Percentiles rank a stretch among this genome's conserved stretches.
Evolutionary conservation across 2,888 invertebrate genomes (phyloP).

Genomic region (Drosophila acutilabella): DNA sequence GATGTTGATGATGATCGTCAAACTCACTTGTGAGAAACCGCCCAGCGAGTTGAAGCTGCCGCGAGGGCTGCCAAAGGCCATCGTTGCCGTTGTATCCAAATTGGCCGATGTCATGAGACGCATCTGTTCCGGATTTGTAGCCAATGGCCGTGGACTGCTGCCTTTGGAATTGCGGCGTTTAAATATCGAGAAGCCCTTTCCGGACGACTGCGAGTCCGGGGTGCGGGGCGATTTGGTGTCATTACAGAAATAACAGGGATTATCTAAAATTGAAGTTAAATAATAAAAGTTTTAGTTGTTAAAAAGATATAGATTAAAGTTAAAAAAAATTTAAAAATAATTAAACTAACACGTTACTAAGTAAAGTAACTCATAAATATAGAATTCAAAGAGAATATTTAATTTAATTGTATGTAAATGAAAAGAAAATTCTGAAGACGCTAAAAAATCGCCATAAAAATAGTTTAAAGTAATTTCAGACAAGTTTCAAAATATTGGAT

Average conservation of each 20-base stretch:
- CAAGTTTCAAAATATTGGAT: too few species aligned
- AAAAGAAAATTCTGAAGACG: too few species aligned
- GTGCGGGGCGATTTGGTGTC: constrained; percentile 84
- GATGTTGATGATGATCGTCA: constrained; percentile 19
- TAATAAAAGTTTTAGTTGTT: too few species aligned
- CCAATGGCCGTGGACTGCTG: constrained; percentile 78
- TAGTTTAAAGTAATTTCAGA: too few species aligned
- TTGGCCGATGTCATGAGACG: constrained; percentile 84
- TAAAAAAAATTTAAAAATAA: too few species aligned
- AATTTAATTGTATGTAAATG: too few species aligned
- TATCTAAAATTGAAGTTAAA: constrained; percentile 71
- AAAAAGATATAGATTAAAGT: too few species aligned
- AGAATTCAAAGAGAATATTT: too few species aligned
- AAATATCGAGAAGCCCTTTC: constrained; percentile 83
- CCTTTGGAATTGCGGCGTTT: constrained; percentile 84
- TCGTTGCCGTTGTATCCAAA: constrained; percentile 83
- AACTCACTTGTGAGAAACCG: constrained; percentile 83
- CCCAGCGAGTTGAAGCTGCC: constrained; percentile 83
- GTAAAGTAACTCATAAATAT: too few species aligned
- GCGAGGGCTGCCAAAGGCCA: constrained; percentile 83
- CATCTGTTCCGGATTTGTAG: constrained; percentile 78
- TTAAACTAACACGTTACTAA: too few species aligned
- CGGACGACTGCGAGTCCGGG: constrained; percentile 83
- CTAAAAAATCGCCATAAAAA: too few species aligned
- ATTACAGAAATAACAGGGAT: constrained; percentile 85